Evolutionary conservation across 2,888 invertebrate species (phyloP).

Genomic region (Dione vanillae): DNA sequence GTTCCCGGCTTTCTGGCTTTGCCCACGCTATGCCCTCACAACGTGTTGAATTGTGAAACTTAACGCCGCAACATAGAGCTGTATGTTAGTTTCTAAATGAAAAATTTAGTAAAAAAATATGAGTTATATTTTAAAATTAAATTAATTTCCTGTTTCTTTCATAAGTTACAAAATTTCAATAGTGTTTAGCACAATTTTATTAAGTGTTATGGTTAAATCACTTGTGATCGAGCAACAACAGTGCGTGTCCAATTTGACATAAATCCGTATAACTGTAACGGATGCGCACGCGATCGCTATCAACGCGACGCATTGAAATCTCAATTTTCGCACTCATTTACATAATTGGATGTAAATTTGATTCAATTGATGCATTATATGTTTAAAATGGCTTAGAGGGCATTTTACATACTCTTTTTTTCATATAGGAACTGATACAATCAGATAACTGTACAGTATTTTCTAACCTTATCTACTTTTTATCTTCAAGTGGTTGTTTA

Average conservation of each 20-base stretch:
- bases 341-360: slow-evolving; percentile 27
- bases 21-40: too few species aligned
- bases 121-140: too few species aligned
- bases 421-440: background rate
- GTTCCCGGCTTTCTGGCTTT: too few species aligned
- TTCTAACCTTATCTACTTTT: too few species aligned
- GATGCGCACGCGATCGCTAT: slow-evolving; percentile 31
- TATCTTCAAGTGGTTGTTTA: too few species aligned
- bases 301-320: slow-evolving; percentile 7
- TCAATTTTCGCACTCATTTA: slow-evolving; percentile 11
- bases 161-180: background rate
- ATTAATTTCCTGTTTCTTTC: background rate
- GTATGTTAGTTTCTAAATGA: too few species aligned
- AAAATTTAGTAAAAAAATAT: background rate
- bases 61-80: too few species aligned
- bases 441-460: too few species aligned
- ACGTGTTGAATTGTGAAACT: too few species aligned
- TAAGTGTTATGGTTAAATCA: slow-evolving; percentile 5
- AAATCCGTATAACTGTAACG: slow-evolving; percentile 25
- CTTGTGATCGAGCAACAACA: background rate
- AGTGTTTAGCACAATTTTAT: background rate
- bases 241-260: slow-evolving; percentile 10
- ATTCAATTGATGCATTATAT: slow-evolving; percentile 14
- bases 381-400: background rate
- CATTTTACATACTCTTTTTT: background rate